These are phyloP conservation scores for Portevinia maculata DNA, from an alignment of 2,888 invertebrate species.

Conservation along the genomic window DNA sequence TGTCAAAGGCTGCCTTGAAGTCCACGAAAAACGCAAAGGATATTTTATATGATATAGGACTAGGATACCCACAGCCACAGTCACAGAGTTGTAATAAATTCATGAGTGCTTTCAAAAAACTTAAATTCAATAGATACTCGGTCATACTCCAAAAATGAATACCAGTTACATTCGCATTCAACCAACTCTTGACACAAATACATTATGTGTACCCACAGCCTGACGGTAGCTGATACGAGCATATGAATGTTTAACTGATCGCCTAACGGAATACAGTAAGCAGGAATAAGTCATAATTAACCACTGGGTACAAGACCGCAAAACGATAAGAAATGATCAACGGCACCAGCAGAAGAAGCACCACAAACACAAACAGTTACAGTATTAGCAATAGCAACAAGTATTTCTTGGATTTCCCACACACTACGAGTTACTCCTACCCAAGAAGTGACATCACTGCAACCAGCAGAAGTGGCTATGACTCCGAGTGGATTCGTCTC, in stretches of 20 bases:
- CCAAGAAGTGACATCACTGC: conserved; percentile 45
- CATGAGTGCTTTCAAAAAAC: too few species aligned
- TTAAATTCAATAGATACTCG: too few species aligned
- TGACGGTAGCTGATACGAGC: conserved; percentile 70
- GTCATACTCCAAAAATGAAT: too few species aligned
- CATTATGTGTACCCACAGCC: too few species aligned
- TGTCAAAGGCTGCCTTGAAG: too few species aligned
- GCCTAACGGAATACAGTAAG: conserved; percentile 74
- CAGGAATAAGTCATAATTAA: conserved; percentile 76
- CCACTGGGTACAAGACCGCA: conserved; percentile 74
- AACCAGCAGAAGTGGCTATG: conserved; percentile 10
- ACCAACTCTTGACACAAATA: too few species aligned
- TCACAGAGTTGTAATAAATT: too few species aligned
- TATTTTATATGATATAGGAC: too few species aligned
- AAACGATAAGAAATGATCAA: conserved; percentile 68
- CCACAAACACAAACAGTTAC: conserved; percentile 6
- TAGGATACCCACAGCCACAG: too few species aligned
- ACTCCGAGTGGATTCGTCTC: conserved; percentile 2
- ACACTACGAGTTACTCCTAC: conserved; percentile 36
- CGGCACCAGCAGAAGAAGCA: conserved; percentile 41
- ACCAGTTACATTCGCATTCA: too few species aligned
- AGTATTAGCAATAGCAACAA: background rate
- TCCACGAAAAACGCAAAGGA: too few species aligned
- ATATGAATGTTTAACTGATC: conserved; percentile 74
- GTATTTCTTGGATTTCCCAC: conserved; percentile 57